Base-by-base conservation (phyloP, 1,140 invertebrate species). In the Coptotermes formosanus region DNA sequence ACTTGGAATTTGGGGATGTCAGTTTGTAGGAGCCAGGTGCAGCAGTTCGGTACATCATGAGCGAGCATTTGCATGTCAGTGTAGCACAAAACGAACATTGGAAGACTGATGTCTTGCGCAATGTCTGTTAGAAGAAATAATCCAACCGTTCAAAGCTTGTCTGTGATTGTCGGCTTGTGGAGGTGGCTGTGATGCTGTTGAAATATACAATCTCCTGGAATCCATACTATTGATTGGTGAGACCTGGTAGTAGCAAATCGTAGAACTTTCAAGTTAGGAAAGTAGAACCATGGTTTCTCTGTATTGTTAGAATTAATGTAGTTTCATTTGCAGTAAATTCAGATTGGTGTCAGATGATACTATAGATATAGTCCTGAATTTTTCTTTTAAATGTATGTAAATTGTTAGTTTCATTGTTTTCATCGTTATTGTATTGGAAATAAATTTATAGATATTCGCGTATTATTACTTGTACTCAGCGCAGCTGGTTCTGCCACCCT, bases 1-100 rank as follows among this genome's bases (percentile, higher is more conserved):
- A 98, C 88, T 93, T 95, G 87, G 96, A 97, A 88, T 99, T 96
- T 91, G 98, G 98, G 30, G 98, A 98, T 89, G 93, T 97, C 55
- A 96, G 95, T 88, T 91, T 95, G 88, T 96, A 88, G 83, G 16
- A n/a, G 48, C 43, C 83, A 52, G 44, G 16, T 82, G 23, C 52
- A 8, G 52, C 19, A 16, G 19, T 19, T 4, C 21, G 14, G 52
- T 55, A 21, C 52, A 55, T 55, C 52, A 55, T 55, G 1, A 21
- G 52, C 19, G 52, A 55, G 16, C 14, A 21, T 55, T 55, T 55
- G 52, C 52, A 55, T 55, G 52, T 55, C 52, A 55, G 14, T 55
- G 19, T 55, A 0, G 52, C 52, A 55, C 52, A 55, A 55, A 55
- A 21, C 14, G 12, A 55, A 55, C 21, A 55, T 19, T 12, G n/a